A percentile compares a stretch with the other conserved stretches of the same genome.
Evolutionary conservation across 2,888 invertebrate genomes (phyloP).

Genomic region (Dolichopus griseipennis): DNA sequence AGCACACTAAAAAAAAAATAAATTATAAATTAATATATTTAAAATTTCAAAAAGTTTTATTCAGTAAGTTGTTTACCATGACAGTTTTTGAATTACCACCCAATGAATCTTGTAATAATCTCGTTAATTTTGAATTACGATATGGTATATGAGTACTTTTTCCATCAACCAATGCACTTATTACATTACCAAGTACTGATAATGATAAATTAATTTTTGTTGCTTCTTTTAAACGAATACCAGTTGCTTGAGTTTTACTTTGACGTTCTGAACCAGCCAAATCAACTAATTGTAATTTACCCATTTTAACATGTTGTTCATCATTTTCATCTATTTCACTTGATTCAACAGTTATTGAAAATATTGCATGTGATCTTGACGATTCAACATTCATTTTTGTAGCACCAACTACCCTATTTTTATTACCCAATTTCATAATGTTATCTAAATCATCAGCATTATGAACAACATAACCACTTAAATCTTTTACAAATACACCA

Average conservation of each 20-base stretch:
- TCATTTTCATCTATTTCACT: slow-evolving; percentile 75
- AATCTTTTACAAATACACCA: slow-evolving; percentile 95
- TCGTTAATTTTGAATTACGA: slow-evolving; percentile 92
- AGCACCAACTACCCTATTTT: slow-evolving; percentile 81
- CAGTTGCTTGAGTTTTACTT: slow-evolving; percentile 91
- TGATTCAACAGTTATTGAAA: slow-evolving; percentile 95
- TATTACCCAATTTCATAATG: slow-evolving; percentile 93
- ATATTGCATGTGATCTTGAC: slow-evolving; percentile 95
- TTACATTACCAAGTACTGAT: slow-evolving; percentile 95
- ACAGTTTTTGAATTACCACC: slow-evolving; percentile 95
- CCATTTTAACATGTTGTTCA: slow-evolving; percentile 83
- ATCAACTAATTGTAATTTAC: slow-evolving; percentile 95
- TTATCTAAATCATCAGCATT: slow-evolving; percentile 91
- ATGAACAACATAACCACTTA: slow-evolving; percentile 95
- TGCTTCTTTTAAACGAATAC: slow-evolving; percentile 88
- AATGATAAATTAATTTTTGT: slow-evolving; percentile 96
- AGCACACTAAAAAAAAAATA: slow-evolving; percentile 60
- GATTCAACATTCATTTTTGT: slow-evolving; percentile 98
- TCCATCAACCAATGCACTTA: slow-evolving; percentile 94
- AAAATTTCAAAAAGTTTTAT: neutral
- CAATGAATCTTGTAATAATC: slow-evolving; percentile 89
- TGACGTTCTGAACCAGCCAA: slow-evolving; percentile 97
- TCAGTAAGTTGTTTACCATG: slow-evolving; percentile 54
- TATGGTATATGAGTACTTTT: slow-evolving; percentile 97
- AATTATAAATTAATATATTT: neutral